phyloP scores from a whole-genome alignment of 2,113 vertebrate species.

The Protobothrops flavoviridis region DNA sequence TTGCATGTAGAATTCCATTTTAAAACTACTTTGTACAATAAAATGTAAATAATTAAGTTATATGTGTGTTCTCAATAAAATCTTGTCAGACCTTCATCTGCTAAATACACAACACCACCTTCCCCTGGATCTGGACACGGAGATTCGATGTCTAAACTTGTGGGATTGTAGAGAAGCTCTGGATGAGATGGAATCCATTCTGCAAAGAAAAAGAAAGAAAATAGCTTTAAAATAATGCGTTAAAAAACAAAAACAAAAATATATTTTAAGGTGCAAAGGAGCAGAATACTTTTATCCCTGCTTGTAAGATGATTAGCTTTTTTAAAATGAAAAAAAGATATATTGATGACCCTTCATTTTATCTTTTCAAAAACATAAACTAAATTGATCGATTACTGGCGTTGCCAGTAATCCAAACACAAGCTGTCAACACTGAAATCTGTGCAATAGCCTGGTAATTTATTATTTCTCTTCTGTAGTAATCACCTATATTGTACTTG shows the following conservation, averaged over 20 bases:
- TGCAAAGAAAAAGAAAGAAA: constrained; percentile 18
- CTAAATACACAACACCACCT: constrained; percentile 65
- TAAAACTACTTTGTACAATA: neutral
- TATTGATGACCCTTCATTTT: neutral
- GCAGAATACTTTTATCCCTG: neutral
- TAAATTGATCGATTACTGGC: neutral
- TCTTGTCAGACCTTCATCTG: constrained; percentile 62
- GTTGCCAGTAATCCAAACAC: neutral
- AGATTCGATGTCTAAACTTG: constrained; percentile 51
- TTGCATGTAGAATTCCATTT: neutral
- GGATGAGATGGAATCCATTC: constrained; percentile 62
- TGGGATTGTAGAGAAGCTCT: constrained; percentile 65
- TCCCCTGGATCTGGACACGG: constrained; percentile 48
- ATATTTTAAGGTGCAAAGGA: neutral
- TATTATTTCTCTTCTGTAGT: neutral
- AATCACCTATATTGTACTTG: neutral
- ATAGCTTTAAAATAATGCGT: neutral
- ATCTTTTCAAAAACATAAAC: neutral
- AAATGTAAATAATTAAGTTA: neutral
- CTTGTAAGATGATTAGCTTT: neutral
- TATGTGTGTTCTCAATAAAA: constrained; percentile 16
- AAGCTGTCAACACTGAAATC: neutral
- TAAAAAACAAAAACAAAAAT: neutral
- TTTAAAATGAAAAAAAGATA: neutral
- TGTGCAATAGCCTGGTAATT: neutral